These are phyloP conservation scores for Esox niger DNA, from an alignment of 2,113 vertebrate genomes.

Conservation along the genomic window DNA sequence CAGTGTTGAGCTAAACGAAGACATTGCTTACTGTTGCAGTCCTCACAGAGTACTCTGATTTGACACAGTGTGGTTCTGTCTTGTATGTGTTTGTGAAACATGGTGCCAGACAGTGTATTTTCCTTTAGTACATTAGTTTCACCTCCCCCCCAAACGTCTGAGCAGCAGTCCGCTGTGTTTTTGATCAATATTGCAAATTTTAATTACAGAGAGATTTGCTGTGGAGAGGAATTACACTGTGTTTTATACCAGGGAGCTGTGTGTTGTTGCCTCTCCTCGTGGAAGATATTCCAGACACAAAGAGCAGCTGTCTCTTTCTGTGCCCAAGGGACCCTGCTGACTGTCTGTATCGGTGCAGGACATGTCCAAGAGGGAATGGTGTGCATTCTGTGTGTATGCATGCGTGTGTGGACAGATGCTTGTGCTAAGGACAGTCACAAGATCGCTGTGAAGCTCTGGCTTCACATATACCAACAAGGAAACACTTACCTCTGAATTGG, in stretches of 20 bases:
- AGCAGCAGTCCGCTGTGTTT: too few species aligned
- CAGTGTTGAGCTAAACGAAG: too few species aligned
- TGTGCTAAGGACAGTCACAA: constrained; percentile 10
- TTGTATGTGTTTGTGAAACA: too few species aligned
- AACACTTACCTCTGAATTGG: too few species aligned
- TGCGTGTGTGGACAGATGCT: constrained; percentile 4
- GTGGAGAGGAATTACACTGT: neutral
- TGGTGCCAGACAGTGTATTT: too few species aligned
- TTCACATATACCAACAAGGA: too few species aligned
- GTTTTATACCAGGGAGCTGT: neutral
- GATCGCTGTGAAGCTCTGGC: neutral
- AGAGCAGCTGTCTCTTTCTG: neutral
- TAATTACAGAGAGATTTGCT: neutral
- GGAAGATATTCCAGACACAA: constrained; percentile 5
- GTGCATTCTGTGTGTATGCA: neutral
- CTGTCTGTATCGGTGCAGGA: neutral
- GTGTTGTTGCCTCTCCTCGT: neutral
- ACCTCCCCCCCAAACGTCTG: too few species aligned
- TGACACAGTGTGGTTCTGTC: too few species aligned
- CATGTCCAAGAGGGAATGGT: neutral
- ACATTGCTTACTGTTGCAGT: too few species aligned
- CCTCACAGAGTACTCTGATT: too few species aligned
- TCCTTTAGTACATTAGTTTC: too few species aligned
- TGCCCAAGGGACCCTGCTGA: neutral
- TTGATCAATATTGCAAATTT: too few species aligned